Evolutionary conservation across 2,113 vertebrate species (phyloP).

Genomic region (Crocuta crocuta): DNA sequence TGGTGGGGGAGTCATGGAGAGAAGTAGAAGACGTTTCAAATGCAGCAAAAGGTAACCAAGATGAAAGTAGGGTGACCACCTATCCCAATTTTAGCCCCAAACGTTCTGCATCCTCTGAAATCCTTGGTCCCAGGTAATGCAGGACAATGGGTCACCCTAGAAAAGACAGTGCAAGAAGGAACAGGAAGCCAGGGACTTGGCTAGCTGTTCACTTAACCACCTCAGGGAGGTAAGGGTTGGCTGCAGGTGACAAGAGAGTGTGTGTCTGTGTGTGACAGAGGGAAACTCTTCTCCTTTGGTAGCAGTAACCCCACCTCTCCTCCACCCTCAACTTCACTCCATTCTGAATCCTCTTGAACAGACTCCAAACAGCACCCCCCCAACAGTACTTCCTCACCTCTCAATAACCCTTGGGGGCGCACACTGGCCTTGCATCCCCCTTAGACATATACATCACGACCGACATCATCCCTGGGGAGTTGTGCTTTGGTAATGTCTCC

Average conservation of each 20-base stretch:
- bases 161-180: not conserved
- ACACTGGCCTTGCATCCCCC: not conserved
- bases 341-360: not conserved
- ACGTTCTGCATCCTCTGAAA: not conserved
- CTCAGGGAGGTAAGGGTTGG: not conserved
- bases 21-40: not conserved
- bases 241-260: not conserved
- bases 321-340: not conserved
- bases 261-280: not conserved
- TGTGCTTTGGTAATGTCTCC: not conserved
- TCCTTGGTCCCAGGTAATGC: not conserved
- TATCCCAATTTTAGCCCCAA: not conserved
- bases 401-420: not conserved
- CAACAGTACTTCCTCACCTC: not conserved
- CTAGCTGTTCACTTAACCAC: not conserved
- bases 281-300: not conserved
- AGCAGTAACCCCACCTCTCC: not conserved
- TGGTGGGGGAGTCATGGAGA: not conserved
- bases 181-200: not conserved
- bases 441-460: too few relatives aligned
- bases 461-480: not conserved
- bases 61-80: not conserved
- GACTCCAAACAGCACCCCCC: not conserved
- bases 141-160: not conserved
- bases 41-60: not conserved